Conservation (phyloP, 2,797 vertebrate species). For the Pangasius sanitwongsei region DNA sequence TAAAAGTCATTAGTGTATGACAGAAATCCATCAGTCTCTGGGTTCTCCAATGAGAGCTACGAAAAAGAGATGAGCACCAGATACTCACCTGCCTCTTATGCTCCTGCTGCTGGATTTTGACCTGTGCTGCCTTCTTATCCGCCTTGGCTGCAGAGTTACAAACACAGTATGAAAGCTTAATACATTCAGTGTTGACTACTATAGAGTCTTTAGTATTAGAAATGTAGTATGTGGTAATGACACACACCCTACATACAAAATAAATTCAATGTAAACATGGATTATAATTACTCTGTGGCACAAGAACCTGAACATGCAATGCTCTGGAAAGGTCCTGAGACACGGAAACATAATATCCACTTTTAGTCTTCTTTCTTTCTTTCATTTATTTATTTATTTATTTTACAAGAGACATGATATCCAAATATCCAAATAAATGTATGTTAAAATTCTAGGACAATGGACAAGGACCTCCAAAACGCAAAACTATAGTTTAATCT, state of each 20-base stretch:
- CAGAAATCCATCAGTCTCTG: background rate
- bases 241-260: background rate
- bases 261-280: background rate
- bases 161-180: background rate
- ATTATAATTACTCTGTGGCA: background rate
- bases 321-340: too few species aligned
- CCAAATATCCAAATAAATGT: background rate
- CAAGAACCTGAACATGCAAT: background rate
- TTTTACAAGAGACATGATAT: background rate
- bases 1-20: conserved; percentile 39
- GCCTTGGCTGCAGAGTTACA: conserved; percentile 82
- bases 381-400: too few species aligned
- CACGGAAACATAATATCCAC: background rate
- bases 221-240: background rate
- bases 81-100: conserved; percentile 85
- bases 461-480: background rate
- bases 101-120: conserved; percentile 91
- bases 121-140: conserved; percentile 91
- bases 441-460: background rate
- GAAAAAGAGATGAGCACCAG: background rate
- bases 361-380: background rate
- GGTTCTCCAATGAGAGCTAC: background rate
- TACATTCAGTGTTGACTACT: background rate
- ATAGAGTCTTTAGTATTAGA: background rate
- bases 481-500: background rate